Evolutionary conservation across 1,140 invertebrate species (phyloP), one percentile per base, ranked within the genome.

Genomic region (Pseudoatta argentina): DNA sequence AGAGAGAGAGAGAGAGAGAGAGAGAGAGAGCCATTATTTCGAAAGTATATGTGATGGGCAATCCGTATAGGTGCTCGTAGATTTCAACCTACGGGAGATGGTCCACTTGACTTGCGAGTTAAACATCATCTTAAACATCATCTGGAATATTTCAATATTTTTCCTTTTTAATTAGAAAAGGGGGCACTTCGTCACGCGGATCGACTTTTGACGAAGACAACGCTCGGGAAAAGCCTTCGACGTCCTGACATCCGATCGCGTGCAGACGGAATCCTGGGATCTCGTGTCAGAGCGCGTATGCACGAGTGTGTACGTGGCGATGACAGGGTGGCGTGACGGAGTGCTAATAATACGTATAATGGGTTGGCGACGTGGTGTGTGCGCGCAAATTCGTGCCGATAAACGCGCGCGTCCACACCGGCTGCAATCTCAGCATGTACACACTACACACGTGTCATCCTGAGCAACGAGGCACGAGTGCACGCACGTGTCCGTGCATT

Each of bases 281-380:
- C 76, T 85, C 69, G 69, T 66, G 88, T 59, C 39, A 69, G 73
- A 24, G 71, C 88, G 86, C 71, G 63, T 69, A 39, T 24, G 72
- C 79, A 88, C 21, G 77, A 86, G 81, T 88, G 88, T 73, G 87
- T 92, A 90, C 88, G 89, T 94, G 92, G 89, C 88, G 91, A 91
- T 93, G 92, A 94, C 92, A 92, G 92, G 90, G 89, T 83, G 79
- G 88, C 88, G 92, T 94, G 93, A 94, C 92, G 90, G 91, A 94
- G 93, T 94, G 93, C 92, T 94, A 93, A 94, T 94, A 93, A 94
- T 94, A 93, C 91, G 91, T 93, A 93, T 91, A 93, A 89, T 91
- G 91, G 92, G 89, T 91, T 87, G 85, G 53, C 63, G 59, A 79
- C 59, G 88, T 86, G 90, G 69, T 61, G 86, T 73, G 87, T 67